These are phyloP conservation scores for Macrobrachium nipponense DNA, from an alignment of 1,140 invertebrate species.

Conservation along the genomic window DNA sequence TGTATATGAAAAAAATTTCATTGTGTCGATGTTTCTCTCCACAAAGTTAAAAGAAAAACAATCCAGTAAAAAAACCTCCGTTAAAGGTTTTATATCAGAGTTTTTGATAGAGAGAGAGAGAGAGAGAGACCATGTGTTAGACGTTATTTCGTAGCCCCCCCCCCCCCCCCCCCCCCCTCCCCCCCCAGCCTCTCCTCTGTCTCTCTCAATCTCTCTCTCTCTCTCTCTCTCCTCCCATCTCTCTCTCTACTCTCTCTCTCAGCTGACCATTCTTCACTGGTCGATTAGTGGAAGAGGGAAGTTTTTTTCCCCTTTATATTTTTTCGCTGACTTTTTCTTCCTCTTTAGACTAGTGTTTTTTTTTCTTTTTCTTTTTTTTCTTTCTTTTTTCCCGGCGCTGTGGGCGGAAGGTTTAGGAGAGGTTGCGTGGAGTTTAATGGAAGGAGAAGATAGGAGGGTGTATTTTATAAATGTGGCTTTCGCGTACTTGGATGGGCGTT, in stretches of 20 bases:
- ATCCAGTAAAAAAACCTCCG: no score
- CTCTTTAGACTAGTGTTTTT: slow-evolving; percentile 1
- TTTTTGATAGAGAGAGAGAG: no score
- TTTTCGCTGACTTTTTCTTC: not conserved
- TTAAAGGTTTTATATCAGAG: no score
- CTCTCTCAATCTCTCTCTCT: not conserved
- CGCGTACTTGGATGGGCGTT: not conserved
- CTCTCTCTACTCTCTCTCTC: slow-evolving; percentile 3
- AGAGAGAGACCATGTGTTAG: no score
- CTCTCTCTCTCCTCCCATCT: not conserved
- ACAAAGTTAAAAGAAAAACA: no score
- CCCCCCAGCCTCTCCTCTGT: slow-evolving; percentile 1
- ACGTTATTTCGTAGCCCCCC: no score
- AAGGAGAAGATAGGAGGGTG: not conserved
- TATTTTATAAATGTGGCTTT: not conserved
- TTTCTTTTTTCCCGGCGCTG: not conserved
- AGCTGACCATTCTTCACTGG: not conserved
- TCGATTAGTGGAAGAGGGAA: not conserved
- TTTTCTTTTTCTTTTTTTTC: not conserved
- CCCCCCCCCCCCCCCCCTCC: not conserved
- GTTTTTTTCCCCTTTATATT: slow-evolving; percentile 17
- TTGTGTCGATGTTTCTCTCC: no score
- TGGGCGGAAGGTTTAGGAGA: not conserved
- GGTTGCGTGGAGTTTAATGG: not conserved
- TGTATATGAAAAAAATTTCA: no score